phyloP scores from a whole-genome alignment of 1,140 invertebrate genomes.

The Dryas iulia region DNA sequence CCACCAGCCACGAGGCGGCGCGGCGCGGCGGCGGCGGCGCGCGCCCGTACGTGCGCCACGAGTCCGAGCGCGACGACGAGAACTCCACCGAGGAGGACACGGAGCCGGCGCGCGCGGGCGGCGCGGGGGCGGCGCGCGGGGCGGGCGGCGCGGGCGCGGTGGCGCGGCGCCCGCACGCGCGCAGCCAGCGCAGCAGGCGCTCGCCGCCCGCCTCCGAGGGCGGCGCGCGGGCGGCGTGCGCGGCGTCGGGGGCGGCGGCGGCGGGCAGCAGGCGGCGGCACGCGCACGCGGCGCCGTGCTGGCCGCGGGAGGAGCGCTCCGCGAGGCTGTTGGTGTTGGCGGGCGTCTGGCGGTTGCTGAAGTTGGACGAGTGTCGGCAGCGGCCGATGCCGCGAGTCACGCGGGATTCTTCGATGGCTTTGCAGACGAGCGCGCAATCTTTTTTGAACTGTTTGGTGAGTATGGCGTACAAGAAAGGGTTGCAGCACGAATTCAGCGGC shows the following conservation, averaged over 20 bases:
- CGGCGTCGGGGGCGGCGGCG: conserved; percentile 39
- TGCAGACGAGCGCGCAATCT: conserved; percentile 97
- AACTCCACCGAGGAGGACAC: conserved; percentile 95
- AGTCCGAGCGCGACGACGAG: conserved; percentile 90
- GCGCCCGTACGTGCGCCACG: conserved; percentile 88
- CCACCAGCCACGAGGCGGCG: conserved; percentile 92
- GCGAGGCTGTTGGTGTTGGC: conserved; percentile 92
- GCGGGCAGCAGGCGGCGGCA: conserved; percentile 85
- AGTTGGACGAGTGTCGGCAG: conserved; percentile 92
- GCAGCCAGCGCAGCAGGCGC: conserved; percentile 78
- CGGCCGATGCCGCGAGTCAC: conserved; percentile 93
- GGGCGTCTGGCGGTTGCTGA: conserved; percentile 93
- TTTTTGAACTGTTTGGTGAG: conserved; percentile 99
- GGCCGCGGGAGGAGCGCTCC: conserved; percentile 88
- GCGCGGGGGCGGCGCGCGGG: conserved; percentile 67
- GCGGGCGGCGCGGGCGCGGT: conserved; percentile 77
- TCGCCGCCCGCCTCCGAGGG: conserved; percentile 48
- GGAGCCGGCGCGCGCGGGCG: conserved; percentile 88
- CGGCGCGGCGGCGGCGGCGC: conserved; percentile 88
- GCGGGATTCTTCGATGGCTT: conserved; percentile 95
- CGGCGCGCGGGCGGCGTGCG: conserved; percentile 33
- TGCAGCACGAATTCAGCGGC: conserved; percentile 97
- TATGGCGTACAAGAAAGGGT: conserved; percentile 98
- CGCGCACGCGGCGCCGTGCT: conserved; percentile 83
- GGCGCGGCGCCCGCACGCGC: conserved; percentile 47